Base-by-base conservation (phyloP, 2,888 invertebrate species). In the Drosophila seclusa region DNA sequence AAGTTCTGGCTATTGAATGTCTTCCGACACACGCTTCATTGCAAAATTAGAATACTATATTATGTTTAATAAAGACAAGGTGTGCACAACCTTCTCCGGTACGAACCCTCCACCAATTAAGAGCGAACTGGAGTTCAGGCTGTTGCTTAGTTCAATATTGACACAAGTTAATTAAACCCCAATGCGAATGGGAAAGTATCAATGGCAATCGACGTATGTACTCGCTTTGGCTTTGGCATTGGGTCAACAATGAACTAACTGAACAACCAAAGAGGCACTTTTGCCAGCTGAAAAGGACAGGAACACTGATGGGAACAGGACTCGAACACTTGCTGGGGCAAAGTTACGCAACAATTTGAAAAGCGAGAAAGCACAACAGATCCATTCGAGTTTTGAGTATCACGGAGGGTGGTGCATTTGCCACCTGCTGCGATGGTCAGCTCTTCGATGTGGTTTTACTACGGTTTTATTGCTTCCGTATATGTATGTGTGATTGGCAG, bases 91-190 rank as follows among this genome's bases (percentile, higher is more conserved):
- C 1, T 16, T 31, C 24, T 49, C 1, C 34, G 21, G 21, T 2
- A 18, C 21, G 29, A 32, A 40, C 53, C 55, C 54, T 52, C 59
- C 29, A 13, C 24, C 55, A 31, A 48, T 67, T 61, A 49, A 49
- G 2, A 21, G 21, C 45, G 48, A 49, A 38, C 32, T n/a, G 21
- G 11, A 40, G 54, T n/a, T 36, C n/a, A 11, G 38, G 59, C 63
- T 78, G 69, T 68, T 75, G 80, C 68, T 79, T 80, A 70, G 73
- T 67, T 81, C 82, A 90, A 91, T 90, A 91, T 90, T 90, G 91
- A 90, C 79, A 77, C 80, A 83, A 80, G 82, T 90, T 90, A 90
- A 90, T 90, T 90, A 85, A 88, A 82, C 80, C 80, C 81, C 85
- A 78, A 76, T 66, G 81, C 52, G 59, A 67, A 70, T 40, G 59